phyloP scores from a whole-genome alignment of 1,140 invertebrate genomes.

The Neotoxoptera formosana region DNA sequence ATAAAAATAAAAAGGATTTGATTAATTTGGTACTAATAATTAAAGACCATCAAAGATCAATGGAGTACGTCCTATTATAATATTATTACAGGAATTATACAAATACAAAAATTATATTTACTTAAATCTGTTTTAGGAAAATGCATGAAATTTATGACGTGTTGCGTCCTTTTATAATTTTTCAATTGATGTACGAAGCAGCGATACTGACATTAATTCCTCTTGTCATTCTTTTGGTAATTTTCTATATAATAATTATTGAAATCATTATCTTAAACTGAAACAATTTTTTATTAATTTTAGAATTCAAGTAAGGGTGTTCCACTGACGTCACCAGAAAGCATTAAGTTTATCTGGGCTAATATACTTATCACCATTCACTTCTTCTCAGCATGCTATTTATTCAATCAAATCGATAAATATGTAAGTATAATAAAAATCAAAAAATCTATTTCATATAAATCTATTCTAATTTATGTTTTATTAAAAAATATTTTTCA shows the following conservation, averaged over 20 bases:
- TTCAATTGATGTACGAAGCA: neutral
- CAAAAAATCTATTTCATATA: neutral
- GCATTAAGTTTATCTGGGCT: neutral
- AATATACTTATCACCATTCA: neutral
- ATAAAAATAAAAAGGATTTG: neutral
- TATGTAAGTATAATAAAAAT: neutral
- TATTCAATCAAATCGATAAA: neutral
- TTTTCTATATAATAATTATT: neutral
- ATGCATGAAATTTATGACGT: neutral
- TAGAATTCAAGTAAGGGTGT: neutral
- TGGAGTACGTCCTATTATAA: neutral
- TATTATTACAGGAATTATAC: neutral
- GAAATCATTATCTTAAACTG: neutral
- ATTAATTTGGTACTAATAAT: neutral
- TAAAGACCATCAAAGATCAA: conserved; percentile 10
- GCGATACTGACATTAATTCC: neutral
- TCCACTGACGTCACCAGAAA: neutral
- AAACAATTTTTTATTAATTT: neutral
- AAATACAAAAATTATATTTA: neutral
- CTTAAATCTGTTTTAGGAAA: neutral
- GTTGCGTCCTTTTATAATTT: neutral
- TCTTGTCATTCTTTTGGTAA: neutral
- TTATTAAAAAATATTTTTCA: too few relatives aligned
- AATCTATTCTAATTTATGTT: too few relatives aligned
- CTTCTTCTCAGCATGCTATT: neutral